phyloP scores from a whole-genome alignment of 1,140 invertebrate species.

The Bicyclus anynana region DNA sequence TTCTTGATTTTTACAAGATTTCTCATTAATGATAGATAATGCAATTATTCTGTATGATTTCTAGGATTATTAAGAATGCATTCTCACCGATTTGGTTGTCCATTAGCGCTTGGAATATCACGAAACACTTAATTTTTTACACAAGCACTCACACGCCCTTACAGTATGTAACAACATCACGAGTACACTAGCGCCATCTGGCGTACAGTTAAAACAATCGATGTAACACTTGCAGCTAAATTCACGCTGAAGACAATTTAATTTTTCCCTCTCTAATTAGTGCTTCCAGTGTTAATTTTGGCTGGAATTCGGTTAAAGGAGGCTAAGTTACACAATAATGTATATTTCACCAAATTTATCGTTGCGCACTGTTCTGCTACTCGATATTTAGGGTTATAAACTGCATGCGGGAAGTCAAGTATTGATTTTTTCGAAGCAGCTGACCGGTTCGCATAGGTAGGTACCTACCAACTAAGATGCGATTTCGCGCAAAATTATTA shows the following conservation, averaged over 20 bases:
- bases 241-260: constrained; percentile 56
- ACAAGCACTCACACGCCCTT: constrained; percentile 75
- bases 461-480: constrained; percentile 28
- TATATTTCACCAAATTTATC: background rate
- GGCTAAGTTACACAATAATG: background rate
- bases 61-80: constrained; percentile 29
- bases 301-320: constrained; percentile 25
- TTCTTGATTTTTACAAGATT: constrained; percentile 58
- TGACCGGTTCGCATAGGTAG: constrained; percentile 40
- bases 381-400: constrained; percentile 8
- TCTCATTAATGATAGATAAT: constrained; percentile 36
- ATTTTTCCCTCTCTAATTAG: constrained; percentile 47
- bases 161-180: constrained; percentile 73
- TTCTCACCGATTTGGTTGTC: constrained; percentile 60
- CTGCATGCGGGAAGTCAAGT: constrained; percentile 34
- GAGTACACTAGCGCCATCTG: constrained; percentile 72
- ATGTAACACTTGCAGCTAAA: constrained; percentile 49
- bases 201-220: constrained; percentile 41
- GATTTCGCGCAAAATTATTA: constrained; percentile 52
- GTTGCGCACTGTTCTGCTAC: background rate
- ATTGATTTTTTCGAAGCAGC: constrained; percentile 67
- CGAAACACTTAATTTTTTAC: constrained; percentile 71
- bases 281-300: constrained; percentile 32
- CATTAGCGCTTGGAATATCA: constrained; percentile 58
- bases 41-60: constrained; percentile 30